These are phyloP conservation scores for Globia sparganii DNA, from an alignment of 2,888 invertebrate species.

Conservation along the genomic window DNA sequence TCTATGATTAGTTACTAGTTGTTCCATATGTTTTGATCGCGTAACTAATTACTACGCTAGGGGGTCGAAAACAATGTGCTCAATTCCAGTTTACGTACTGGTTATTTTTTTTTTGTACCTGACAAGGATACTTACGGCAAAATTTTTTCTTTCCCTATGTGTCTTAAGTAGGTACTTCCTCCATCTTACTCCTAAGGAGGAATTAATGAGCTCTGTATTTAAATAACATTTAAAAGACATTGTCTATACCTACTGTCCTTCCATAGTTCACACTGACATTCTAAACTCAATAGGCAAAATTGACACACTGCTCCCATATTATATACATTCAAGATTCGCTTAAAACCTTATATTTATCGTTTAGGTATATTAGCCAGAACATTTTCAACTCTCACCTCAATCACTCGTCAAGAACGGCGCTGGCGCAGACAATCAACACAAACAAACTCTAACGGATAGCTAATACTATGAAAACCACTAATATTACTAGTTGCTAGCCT, in stretches of 20 bases:
- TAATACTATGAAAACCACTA: constrained; percentile 59
- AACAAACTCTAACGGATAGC: constrained; percentile 65
- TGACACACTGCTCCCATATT: background rate
- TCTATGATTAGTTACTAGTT: no score
- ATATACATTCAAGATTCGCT: background rate
- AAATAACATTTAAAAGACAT: background rate
- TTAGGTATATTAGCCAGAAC: constrained; percentile 18
- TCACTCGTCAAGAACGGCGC: constrained; percentile 28
- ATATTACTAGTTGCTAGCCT: constrained; percentile 54
- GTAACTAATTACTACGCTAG: no score
- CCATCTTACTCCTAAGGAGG: no score
- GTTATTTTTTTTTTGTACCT: no score
- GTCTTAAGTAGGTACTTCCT: no score
- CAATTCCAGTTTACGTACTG: no score
- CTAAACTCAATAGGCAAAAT: background rate
- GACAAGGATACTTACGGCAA: no score
- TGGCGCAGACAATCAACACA: constrained; percentile 51
- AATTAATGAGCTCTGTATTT: no score
- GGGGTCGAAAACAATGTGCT: no score
- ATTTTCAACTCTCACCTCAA: constrained; percentile 51
- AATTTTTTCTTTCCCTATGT: no score
- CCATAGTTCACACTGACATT: background rate
- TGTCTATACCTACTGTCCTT: no score
- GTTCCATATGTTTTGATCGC: no score
- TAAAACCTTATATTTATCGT: constrained; percentile 3